Conservation (phyloP, 2,113 vertebrate genomes). For the Abramis brama region DNA sequence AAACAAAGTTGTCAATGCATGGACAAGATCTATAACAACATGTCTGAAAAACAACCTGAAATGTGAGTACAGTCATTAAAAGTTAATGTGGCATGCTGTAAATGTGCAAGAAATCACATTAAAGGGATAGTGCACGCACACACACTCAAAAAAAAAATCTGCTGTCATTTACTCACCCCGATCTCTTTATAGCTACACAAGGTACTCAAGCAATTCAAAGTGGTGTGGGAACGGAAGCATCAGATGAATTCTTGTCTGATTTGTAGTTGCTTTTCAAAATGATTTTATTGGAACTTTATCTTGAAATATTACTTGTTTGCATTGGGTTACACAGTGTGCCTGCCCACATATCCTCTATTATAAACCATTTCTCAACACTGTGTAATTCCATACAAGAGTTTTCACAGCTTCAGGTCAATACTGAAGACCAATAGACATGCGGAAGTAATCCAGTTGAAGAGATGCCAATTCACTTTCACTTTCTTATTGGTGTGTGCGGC, state of each 20-base stretch:
- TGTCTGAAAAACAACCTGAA: background rate
- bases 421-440: background rate
- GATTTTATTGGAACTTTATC: background rate
- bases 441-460: background rate
- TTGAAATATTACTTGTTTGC: background rate
- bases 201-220: background rate
- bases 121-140: background rate
- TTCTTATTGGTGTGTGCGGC: background rate
- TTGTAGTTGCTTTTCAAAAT: background rate
- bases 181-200: background rate
- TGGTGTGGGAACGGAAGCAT: background rate
- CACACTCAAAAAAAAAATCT: background rate
- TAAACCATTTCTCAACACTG: background rate
- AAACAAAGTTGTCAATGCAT: background rate
- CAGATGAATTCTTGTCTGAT: background rate
- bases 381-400: background rate
- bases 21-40: background rate
- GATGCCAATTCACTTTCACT: background rate
- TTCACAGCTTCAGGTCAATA: background rate
- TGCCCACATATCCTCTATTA: background rate
- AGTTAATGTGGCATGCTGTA: background rate
- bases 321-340: background rate
- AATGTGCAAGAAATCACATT: background rate
- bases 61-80: background rate
- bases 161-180: background rate